Evolutionary conservation across 2,888 invertebrate genomes (phyloP).

Genomic region (Rotaria sp.): DNA sequence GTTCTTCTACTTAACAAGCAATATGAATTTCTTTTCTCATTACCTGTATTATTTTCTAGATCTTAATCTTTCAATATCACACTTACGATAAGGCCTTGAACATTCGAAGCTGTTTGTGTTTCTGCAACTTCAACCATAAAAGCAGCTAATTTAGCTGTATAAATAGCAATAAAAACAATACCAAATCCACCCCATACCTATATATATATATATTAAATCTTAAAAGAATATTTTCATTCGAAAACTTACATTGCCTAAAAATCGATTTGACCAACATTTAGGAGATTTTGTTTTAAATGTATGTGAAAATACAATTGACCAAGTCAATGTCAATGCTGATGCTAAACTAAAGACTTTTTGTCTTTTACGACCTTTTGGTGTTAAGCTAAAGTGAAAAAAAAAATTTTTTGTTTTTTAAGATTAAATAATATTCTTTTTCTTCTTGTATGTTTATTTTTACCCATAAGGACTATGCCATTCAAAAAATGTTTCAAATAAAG

Average conservation of each 20-base stretch:
- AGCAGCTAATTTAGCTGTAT: constrained; percentile 41
- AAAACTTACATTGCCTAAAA: constrained; percentile 25
- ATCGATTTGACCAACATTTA: constrained; percentile 41
- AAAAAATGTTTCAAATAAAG: constrained; percentile 39
- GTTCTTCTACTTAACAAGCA: too few relatives aligned
- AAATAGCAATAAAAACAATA: constrained; percentile 41
- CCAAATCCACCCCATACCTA: constrained; percentile 41
- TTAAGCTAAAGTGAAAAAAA: constrained; percentile 1
- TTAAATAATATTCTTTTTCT: too few relatives aligned
- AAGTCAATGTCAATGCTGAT: constrained; percentile 41
- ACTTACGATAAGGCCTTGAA: neutral
- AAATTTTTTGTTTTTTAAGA: neutral
- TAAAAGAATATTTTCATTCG: neutral
- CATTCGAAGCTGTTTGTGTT: neutral
- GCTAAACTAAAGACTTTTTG: constrained; percentile 41
- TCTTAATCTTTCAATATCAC: neutral
- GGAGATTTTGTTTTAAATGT: constrained; percentile 42
- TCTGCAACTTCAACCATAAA: constrained; percentile 41
- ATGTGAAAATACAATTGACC: constrained; percentile 42
- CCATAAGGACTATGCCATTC: constrained; percentile 43
- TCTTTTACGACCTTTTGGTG: constrained; percentile 41
- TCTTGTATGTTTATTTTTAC: neutral
- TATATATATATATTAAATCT: neutral
- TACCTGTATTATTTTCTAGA: neutral
- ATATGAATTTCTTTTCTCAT: too few relatives aligned